Percentiles rank a stretch among this genome's conserved stretches.
These are phyloP conservation scores for Heterohyrax brucei DNA, from an alignment of 2,797 vertebrate species.

Conservation along the genomic window DNA sequence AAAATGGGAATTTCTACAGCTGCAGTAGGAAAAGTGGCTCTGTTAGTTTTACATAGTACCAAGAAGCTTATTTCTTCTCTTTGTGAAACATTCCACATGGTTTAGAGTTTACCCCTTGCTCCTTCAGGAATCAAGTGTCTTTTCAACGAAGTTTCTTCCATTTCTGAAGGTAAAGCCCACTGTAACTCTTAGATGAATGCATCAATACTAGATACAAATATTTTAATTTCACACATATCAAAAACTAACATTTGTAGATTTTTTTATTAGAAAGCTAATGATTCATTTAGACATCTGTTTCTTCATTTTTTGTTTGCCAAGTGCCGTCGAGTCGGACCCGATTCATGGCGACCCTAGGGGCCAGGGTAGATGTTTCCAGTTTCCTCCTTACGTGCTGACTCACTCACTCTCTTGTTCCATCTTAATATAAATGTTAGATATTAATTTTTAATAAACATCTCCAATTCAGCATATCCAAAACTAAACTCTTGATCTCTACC, in stretches of 20 bases:
- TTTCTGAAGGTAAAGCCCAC: not conserved
- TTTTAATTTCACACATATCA: slow-evolving; percentile 13
- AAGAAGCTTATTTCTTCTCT: not conserved
- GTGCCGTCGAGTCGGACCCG: too few species aligned
- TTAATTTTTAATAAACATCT: not conserved
- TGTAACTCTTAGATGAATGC: not conserved
- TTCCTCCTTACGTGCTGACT: not conserved
- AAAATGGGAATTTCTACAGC: not conserved
- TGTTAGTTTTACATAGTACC: not conserved
- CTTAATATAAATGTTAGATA: not conserved
- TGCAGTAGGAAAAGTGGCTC: not conserved
- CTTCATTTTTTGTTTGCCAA: slow-evolving; percentile 47
- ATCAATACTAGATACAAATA: not conserved
- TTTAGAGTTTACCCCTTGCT: not conserved
- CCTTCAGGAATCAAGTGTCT: not conserved
- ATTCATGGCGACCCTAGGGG: too few species aligned
- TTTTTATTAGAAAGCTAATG: slow-evolving; percentile 24
- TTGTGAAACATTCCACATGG: not conserved
- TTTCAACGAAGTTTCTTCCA: slow-evolving; percentile 29
- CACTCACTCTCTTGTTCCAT: not conserved
- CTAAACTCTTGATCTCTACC: not conserved
- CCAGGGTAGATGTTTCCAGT: not conserved
- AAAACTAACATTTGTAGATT: slow-evolving; percentile 29
- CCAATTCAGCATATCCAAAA: not conserved
- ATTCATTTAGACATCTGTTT: slow-evolving; percentile 28